These are phyloP conservation scores for Drosophila lacteicornis DNA, from an alignment of 1,140 invertebrate species.

Conservation along the genomic window DNA sequence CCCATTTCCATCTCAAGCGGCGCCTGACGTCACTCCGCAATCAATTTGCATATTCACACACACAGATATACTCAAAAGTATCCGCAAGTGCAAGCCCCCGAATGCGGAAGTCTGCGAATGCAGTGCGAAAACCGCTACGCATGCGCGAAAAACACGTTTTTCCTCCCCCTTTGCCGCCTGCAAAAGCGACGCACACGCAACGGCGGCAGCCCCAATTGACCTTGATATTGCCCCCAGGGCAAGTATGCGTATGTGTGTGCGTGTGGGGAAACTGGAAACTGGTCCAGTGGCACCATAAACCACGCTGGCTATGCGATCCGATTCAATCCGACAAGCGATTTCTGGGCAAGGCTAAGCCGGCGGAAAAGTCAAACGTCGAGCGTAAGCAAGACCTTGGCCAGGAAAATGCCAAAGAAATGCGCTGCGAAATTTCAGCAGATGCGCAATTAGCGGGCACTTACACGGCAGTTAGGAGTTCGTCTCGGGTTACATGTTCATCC, in stretches of 20 bases:
- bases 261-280: slow-evolving; percentile 73
- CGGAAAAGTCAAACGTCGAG: slow-evolving; percentile 37
- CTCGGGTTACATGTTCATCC: slow-evolving; percentile 53
- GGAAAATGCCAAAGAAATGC: slow-evolving; percentile 22
- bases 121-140: slow-evolving; percentile 74
- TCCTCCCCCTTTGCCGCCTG: background rate
- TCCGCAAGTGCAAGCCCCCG: slow-evolving; percentile 11
- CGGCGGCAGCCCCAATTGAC: slow-evolving; percentile 52
- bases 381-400: slow-evolving; percentile 51
- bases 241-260: slow-evolving; percentile 19
- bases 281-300: slow-evolving; percentile 74
- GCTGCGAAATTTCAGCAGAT: slow-evolving; percentile 63
- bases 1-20: slow-evolving; percentile 6
- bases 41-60: slow-evolving; percentile 45
- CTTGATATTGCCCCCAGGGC: slow-evolving; percentile 67
- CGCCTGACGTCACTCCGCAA: slow-evolving; percentile 39
- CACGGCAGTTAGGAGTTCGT: slow-evolving; percentile 19
- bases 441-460: slow-evolving; percentile 76
- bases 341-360: slow-evolving; percentile 38
- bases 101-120: slow-evolving; percentile 68
- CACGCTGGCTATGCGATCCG: slow-evolving; percentile 56
- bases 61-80: background rate
- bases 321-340: slow-evolving; percentile 36
- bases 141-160: slow-evolving; percentile 68
- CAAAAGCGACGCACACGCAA: slow-evolving; percentile 33